Conservation (phyloP, 2,888 invertebrate genomes). For the Chloroclystis v-ata region DNA sequence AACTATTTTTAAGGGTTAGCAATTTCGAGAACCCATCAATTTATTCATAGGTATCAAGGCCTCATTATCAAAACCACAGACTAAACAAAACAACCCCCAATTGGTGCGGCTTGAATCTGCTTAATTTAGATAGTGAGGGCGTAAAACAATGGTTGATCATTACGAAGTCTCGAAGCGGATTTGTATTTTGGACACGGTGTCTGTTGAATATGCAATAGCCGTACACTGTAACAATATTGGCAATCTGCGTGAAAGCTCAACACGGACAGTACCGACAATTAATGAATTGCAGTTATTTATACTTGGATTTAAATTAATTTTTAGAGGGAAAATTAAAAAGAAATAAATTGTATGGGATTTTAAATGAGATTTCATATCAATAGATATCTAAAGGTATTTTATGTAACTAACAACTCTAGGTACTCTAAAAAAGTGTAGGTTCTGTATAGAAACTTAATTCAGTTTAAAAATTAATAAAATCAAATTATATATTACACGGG, state of each 20-base stretch:
- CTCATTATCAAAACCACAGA: background rate
- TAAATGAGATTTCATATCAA: no score
- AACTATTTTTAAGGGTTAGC: constrained; percentile 4
- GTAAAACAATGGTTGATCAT: background rate
- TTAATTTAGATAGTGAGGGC: background rate
- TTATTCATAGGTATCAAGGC: constrained; percentile 3
- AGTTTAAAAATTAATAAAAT: no score
- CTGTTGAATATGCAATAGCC: constrained; percentile 2
- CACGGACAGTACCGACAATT: background rate
- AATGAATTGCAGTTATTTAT: no score
- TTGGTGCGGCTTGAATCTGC: background rate
- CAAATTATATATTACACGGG: no score
- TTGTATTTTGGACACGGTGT: constrained; percentile 1
- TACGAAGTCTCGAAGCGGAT: background rate
- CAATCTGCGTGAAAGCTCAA: background rate
- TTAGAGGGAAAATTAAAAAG: no score
- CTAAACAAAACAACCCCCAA: background rate
- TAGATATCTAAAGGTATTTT: no score
- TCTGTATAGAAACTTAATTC: no score
- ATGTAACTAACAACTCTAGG: no score
- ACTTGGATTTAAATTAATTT: no score
- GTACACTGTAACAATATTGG: background rate
- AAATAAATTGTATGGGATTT: no score
- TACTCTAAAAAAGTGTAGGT: no score
- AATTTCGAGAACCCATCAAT: background rate